Conservation (phyloP, 2,888 invertebrate genomes). For the Anaspis maculata region DNA sequence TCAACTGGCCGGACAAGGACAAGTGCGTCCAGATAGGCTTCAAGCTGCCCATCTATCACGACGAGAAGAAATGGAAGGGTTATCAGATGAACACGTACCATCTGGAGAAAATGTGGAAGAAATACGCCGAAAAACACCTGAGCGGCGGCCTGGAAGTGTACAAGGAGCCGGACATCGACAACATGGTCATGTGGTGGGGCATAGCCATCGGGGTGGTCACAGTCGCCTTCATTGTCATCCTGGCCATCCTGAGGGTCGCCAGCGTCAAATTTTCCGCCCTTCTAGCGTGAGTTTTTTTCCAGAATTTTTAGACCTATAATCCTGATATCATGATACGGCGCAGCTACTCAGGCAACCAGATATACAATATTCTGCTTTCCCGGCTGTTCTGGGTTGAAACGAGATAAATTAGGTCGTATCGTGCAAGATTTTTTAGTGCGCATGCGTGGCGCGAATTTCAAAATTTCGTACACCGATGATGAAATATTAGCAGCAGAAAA, state of each 20-base stretch:
- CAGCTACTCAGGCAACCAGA: no score
- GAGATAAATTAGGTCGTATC: no score
- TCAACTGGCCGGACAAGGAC: conserved; percentile 4
- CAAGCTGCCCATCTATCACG: conserved; percentile 6
- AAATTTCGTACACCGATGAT: no score
- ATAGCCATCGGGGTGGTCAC: conserved; percentile 5
- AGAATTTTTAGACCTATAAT: neutral
- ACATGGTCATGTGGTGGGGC: conserved; percentile 7
- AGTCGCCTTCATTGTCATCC: conserved; percentile 1
- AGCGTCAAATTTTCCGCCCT: no score
- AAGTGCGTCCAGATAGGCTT: conserved; percentile 4
- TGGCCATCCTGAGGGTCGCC: conserved; percentile 5
- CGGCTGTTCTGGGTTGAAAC: no score
- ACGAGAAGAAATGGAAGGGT: conserved; percentile 1
- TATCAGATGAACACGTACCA: conserved; percentile 4
- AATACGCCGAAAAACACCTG: neutral
- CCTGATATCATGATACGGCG: no score
- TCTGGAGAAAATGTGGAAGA: conserved; percentile 5
- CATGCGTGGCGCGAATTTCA: no score
- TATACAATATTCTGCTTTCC: no score
- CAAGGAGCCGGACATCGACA: conserved; percentile 5
- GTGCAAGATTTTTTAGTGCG: no score
- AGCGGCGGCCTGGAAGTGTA: conserved; percentile 2
- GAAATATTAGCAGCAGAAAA: no score
- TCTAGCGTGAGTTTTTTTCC: neutral